These are phyloP conservation scores for Pseudoatta argentina DNA, from an alignment of 1,140 invertebrate species.

Conservation along the genomic window DNA sequence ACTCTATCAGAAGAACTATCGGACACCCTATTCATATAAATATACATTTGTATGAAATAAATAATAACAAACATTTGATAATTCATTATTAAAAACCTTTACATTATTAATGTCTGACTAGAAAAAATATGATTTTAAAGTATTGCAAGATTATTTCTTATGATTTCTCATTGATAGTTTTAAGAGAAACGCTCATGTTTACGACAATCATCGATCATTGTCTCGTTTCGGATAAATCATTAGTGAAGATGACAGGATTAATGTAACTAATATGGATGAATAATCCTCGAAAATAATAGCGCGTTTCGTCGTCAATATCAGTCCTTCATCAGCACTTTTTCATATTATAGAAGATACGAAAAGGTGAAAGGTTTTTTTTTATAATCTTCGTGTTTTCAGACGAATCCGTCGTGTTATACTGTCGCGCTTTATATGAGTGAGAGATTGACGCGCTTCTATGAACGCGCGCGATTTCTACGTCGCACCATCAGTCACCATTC, in stretches of 20 bases:
- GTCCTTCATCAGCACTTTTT: conserved; percentile 3
- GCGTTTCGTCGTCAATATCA: not conserved
- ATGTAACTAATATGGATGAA: conserved; percentile 12
- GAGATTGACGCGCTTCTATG: conserved; percentile 31
- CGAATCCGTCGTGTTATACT: not conserved
- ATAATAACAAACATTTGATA: not conserved
- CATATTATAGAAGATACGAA: not conserved
- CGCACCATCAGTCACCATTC: conserved; percentile 48
- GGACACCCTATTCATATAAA: too few species aligned
- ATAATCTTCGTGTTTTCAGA: not conserved
- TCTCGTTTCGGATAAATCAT: conserved; percentile 6
- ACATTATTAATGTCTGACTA: not conserved
- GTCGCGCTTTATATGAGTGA: not conserved
- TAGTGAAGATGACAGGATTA: not conserved
- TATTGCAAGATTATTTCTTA: not conserved
- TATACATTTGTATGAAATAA: too few species aligned
- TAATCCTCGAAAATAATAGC: conserved; percentile 17
- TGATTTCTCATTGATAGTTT: conserved; percentile 11
- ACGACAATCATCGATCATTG: conserved; percentile 19
- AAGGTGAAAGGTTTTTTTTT: not conserved
- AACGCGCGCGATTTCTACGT: conserved; percentile 13
- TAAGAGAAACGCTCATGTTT: not conserved
- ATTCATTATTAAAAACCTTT: not conserved
- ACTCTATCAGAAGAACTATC: too few species aligned
- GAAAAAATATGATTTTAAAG: not conserved